Percentiles rank a stretch among this genome's conserved stretches.
Conservation (phyloP, 2,113 vertebrate species). For the Galbula dea region DNA sequence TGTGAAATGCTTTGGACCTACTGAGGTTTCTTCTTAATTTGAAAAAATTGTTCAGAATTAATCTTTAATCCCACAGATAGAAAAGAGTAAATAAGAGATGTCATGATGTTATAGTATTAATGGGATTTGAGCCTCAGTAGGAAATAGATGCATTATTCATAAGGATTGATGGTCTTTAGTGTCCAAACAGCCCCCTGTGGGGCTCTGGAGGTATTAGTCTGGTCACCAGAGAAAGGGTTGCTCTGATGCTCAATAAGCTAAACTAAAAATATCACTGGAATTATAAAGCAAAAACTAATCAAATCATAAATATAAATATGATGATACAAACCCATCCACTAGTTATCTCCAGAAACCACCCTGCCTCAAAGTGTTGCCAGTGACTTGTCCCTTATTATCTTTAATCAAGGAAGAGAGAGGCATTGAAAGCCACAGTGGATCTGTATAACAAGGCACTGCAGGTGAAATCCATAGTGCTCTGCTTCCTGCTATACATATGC, state of each 20-base stretch:
- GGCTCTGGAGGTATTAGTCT: constrained; percentile 25
- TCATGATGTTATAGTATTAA: constrained; percentile 55
- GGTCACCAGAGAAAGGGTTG: background rate
- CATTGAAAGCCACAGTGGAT: background rate
- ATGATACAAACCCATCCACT: constrained; percentile 13
- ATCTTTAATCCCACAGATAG: constrained; percentile 6
- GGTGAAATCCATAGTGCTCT: background rate
- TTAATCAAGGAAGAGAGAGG: constrained; percentile 24
- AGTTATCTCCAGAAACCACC: constrained; percentile 53
- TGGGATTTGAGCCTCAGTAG: constrained; percentile 34
- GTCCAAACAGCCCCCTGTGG: constrained; percentile 17
- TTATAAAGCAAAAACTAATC: constrained; percentile 36
- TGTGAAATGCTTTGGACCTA: background rate
- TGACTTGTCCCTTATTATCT: constrained; percentile 38
- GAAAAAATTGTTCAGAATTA: constrained; percentile 1
- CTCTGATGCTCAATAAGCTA: constrained; percentile 22
- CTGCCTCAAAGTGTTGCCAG: constrained; percentile 1
- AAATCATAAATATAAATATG: constrained; percentile 42
- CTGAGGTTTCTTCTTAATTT: constrained; percentile 12
- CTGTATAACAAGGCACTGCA: background rate
- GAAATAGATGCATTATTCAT: constrained; percentile 65
- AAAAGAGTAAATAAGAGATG: constrained; percentile 42
- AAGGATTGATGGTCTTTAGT: constrained; percentile 44
- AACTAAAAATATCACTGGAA: constrained; percentile 2
- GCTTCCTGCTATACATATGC: background rate